Conservation (phyloP, 2,888 invertebrate genomes). For the Lasioglossum leucozonium region DNA sequence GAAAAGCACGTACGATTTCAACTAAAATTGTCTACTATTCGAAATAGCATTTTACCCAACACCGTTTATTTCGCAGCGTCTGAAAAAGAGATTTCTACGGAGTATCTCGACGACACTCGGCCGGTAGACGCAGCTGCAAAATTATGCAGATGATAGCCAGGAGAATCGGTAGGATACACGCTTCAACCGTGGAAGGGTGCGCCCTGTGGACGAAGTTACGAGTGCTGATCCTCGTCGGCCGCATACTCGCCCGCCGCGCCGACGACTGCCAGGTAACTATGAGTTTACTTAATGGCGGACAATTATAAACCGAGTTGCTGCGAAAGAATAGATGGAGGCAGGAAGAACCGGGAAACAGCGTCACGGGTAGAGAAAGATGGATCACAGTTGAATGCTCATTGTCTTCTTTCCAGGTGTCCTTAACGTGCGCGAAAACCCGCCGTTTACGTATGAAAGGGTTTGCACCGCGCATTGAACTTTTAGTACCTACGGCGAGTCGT, state of each 20-base stretch:
- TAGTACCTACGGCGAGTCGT: neutral
- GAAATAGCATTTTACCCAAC: no score
- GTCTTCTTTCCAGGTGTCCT: constrained; percentile 53
- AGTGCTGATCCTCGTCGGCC: constrained; percentile 50
- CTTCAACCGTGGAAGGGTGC: neutral
- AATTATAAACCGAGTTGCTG: constrained; percentile 70
- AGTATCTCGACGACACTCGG: constrained; percentile 19
- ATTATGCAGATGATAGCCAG: constrained; percentile 61
- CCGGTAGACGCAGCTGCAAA: constrained; percentile 15
- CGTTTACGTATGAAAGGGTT: constrained; percentile 19
- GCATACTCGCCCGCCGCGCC: constrained; percentile 18
- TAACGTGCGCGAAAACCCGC: constrained; percentile 44
- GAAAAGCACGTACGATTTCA: no score
- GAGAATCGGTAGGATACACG: constrained; percentile 16
- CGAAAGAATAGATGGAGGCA: constrained; percentile 51
- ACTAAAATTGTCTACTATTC: neutral
- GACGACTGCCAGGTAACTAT: constrained; percentile 42
- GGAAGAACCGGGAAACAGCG: constrained; percentile 46
- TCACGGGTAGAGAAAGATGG: constrained; percentile 54
- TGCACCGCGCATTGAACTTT: neutral
- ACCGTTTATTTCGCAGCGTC: neutral
- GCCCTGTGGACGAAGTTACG: constrained; percentile 65
- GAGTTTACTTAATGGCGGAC: constrained; percentile 72
- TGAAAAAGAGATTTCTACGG: neutral
- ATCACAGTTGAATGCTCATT: constrained; percentile 63